A percentile compares a stretch with the other conserved stretches of the same genome.
Evolutionary conservation across 1,140 invertebrate genomes (phyloP).

Genomic region (Metopolophium dirhodum): DNA sequence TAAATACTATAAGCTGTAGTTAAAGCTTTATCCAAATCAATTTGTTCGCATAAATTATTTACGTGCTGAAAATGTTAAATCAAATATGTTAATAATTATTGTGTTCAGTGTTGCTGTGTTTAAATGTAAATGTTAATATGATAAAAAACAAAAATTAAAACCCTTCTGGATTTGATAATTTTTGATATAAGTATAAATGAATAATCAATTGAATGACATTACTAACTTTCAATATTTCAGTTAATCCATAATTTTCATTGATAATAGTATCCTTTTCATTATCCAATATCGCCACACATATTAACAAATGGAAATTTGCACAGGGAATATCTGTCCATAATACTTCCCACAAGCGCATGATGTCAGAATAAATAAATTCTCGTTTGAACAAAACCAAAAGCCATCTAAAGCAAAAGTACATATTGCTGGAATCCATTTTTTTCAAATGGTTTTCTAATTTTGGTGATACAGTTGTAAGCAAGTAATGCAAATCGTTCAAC

Average conservation of each 20-base stretch:
- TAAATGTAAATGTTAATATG: neutral
- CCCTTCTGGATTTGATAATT: neutral
- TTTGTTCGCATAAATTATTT: conserved; percentile 86
- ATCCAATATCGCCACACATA: conserved; percentile 90
- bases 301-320: conserved; percentile 90
- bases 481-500: conserved; percentile 80
- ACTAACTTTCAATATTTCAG: conserved; percentile 91
- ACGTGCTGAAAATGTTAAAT: conserved; percentile 76
- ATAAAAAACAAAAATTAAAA: neutral
- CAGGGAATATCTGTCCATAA: conserved; percentile 92
- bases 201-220: conserved; percentile 34
- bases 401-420: conserved; percentile 99
- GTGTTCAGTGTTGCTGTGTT: neutral
- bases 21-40: conserved; percentile 81
- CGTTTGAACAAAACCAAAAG: conserved; percentile 83
- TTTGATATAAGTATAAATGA: neutral
- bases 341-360: conserved; percentile 69
- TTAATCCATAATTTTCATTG: conserved; percentile 90
- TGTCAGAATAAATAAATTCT: conserved; percentile 77
- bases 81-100: neutral
- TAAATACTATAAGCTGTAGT: conserved; percentile 89
- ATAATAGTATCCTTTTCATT: conserved; percentile 85
- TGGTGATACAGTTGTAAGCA: conserved; percentile 83
- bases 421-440: conserved; percentile 92
- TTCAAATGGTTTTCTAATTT: conserved; percentile 85